Conservation (phyloP, 2,888 invertebrate genomes). For the Acleris literana region DNA sequence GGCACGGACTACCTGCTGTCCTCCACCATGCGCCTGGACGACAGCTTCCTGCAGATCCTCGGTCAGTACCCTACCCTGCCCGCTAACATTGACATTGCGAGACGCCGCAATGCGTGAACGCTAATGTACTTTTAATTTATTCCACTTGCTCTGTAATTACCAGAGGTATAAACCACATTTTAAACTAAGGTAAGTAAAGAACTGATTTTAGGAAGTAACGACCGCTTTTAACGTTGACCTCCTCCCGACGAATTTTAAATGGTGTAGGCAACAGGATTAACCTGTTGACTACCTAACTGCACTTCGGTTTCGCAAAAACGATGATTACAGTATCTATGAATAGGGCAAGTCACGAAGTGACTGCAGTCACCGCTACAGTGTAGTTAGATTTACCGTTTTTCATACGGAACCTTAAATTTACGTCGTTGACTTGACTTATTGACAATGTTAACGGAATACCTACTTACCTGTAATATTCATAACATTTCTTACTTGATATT, state of each 20-base stretch:
- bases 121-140: slow-evolving; percentile 23
- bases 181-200: too few species aligned
- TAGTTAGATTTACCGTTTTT: too few species aligned
- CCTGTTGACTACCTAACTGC: slow-evolving; percentile 9
- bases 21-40: slow-evolving; percentile 85
- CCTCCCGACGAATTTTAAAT: slow-evolving; percentile 12
- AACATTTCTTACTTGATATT: too few species aligned
- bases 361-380: not conserved
- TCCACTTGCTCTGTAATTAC: not conserved
- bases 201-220: not conserved
- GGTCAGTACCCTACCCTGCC: slow-evolving; percentile 69
- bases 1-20: slow-evolving; percentile 85
- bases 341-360: not conserved
- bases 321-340: too few species aligned
- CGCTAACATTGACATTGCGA: slow-evolving; percentile 30
- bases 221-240: not conserved
- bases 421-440: too few species aligned
- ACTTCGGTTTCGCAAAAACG: slow-evolving; percentile 7
- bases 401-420: too few species aligned
- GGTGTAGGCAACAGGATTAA: slow-evolving; percentile 17
- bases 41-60: slow-evolving; percentile 85
- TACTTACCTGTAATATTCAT: too few species aligned
- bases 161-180: too few species aligned
- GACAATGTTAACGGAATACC: too few species aligned
- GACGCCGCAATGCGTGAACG: slow-evolving; percentile 14